A percentile compares a stretch with the other conserved stretches of the same genome.
These are phyloP conservation scores for Pseudomugil gertrudae DNA, from an alignment of 2,797 vertebrate genomes.

Conservation along the genomic window DNA sequence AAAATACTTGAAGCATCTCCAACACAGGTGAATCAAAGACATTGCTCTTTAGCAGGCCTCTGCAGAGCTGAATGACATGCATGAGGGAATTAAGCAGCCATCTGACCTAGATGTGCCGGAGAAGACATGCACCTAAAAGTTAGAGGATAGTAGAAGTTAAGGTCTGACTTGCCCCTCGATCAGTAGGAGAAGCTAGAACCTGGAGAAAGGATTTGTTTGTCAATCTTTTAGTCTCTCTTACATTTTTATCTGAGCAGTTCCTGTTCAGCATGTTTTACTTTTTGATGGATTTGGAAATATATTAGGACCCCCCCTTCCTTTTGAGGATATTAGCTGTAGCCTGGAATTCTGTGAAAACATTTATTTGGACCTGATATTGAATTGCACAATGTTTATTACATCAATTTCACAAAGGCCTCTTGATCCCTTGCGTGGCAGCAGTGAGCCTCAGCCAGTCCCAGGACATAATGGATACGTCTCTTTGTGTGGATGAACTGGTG, in stretches of 20 bases:
- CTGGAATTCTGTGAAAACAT: slow-evolving; percentile 21
- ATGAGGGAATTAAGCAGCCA: no score
- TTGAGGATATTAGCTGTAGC: slow-evolving; percentile 11
- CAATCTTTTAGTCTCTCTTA: not conserved
- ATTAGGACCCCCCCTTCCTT: not conserved
- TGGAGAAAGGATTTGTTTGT: not conserved
- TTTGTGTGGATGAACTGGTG: not conserved
- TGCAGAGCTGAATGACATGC: no score
- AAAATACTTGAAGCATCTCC: no score
- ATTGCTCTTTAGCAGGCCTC: no score
- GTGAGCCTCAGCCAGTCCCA: slow-evolving; percentile 18
- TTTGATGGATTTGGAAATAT: slow-evolving; percentile 1
- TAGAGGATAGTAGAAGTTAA: no score
- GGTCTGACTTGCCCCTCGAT: no score
- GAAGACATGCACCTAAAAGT: no score
- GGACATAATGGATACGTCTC: slow-evolving; percentile 19
- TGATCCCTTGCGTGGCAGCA: slow-evolving; percentile 47
- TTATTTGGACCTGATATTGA: slow-evolving; percentile 12
- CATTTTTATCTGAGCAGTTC: slow-evolving; percentile 11
- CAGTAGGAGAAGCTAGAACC: not conserved
- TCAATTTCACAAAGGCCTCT: slow-evolving; percentile 23
- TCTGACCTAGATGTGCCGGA: no score
- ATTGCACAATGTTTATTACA: slow-evolving; percentile 48
- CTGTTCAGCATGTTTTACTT: not conserved
- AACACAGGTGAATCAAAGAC: no score